Conservation (phyloP, 2,113 vertebrate species). For the Vidua macroura region DNA sequence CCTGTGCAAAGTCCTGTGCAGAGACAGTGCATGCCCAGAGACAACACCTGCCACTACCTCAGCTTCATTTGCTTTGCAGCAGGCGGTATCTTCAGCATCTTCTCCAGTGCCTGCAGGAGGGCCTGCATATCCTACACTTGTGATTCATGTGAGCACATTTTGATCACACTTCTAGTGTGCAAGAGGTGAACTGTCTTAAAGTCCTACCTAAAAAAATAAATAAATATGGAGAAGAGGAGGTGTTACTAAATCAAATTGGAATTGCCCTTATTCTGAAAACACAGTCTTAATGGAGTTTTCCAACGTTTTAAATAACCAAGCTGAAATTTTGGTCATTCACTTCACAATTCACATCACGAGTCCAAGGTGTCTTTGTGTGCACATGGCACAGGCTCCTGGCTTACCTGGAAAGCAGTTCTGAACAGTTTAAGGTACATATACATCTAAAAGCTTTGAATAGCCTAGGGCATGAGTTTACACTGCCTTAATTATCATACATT, state of each 20-base stretch:
- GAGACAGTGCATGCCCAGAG: neutral
- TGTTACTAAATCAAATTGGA: neutral
- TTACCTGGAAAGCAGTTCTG: neutral
- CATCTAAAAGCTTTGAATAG: neutral
- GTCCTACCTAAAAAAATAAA: neutral
- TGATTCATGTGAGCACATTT: neutral
- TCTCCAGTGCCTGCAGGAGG: neutral
- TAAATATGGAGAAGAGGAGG: neutral
- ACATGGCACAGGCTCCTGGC: neutral
- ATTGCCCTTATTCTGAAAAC: neutral
- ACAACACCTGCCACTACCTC: neutral
- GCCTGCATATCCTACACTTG: accelerated
- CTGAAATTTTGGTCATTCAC: neutral
- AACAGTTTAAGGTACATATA: neutral
- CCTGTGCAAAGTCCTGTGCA: neutral
- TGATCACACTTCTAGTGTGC: neutral
- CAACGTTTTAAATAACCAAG: neutral
- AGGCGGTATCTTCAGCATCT: neutral
- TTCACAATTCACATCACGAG: neutral
- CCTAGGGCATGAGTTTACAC: neutral
- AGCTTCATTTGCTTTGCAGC: neutral
- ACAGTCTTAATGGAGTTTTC: neutral
- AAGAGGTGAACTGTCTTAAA: neutral
- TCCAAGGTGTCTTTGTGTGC: neutral
- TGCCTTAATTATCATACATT: neutral